These are phyloP conservation scores for Melanophora roralis DNA, from an alignment of 2,888 invertebrate genomes.

Conservation along the genomic window DNA sequence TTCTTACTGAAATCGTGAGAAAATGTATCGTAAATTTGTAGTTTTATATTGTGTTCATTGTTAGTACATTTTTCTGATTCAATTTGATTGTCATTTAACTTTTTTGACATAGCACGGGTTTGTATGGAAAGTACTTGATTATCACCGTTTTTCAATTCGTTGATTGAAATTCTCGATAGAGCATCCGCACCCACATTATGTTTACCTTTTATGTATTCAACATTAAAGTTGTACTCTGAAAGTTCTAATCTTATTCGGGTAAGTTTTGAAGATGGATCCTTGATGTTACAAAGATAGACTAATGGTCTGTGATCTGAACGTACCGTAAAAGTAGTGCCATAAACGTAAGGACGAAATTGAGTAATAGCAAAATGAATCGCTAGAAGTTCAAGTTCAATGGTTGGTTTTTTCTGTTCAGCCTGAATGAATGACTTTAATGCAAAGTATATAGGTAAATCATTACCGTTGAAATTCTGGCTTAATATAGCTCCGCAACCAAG, in stretches of 20 bases:
- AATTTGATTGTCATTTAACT: not conserved
- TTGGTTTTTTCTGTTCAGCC: no score
- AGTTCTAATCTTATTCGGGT: no score
- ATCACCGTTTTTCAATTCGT: not conserved
- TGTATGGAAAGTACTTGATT: not conserved
- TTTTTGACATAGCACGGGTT: not conserved
- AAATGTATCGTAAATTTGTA: constrained; percentile 1
- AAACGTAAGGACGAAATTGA: not conserved
- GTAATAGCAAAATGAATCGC: no score
- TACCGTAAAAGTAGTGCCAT: not conserved
- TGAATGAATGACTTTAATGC: not conserved
- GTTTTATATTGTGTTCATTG: not conserved
- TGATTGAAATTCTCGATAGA: no score
- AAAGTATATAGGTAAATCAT: no score
- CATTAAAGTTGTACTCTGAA: not conserved
- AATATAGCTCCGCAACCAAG: not conserved
- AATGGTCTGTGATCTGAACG: no score
- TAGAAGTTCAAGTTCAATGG: no score
- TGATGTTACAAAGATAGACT: not conserved
- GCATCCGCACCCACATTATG: not conserved
- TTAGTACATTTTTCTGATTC: not conserved
- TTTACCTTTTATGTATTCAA: not conserved
- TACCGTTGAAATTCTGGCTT: no score
- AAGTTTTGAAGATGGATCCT: no score
- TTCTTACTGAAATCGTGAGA: not conserved